Base-by-base conservation (phyloP, 2,113 vertebrate genomes). In the Dissostichus mawsoni region DNA sequence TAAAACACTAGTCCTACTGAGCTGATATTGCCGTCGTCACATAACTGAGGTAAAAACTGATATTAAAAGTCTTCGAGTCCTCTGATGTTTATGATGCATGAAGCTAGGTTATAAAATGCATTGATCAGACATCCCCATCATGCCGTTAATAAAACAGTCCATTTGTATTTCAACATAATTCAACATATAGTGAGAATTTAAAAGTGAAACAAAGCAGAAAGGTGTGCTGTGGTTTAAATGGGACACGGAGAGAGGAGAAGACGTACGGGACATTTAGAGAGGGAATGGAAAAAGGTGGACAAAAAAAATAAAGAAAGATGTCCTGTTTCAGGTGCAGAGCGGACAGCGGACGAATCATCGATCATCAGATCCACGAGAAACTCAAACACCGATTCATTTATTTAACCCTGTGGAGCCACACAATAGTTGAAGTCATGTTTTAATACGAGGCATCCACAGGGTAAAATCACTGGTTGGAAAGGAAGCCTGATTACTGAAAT, bases 161-260 rank as follows among this genome's bases (percentile, higher is more conserved):
- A 44, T 33, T 6, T 62, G 11, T 55, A 25, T 25, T 57, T 25
- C 20, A 69, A 33, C 1, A 58, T 52, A 16, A 57, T 59, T n/a
- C 0, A 72, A 69, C 17, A 71, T 0, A 11, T 5, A 47, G 51
- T 74, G 63, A 74, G 44, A 48, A 57, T 59, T 25, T 12, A 14
- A 47, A 72, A 52, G 52, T 44, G 55, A 0, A 14, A 69, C 36
- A 6, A 81, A 76, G 68, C 33, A 77, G 36, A 76, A 76, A 65
- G 74, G 83, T 87, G 84, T 84, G 77, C 81, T 80, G 80, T 83
- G 84, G 81, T 75, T 57, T 77, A 52, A 89, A 92, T 84, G 69
- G 87, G 50, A 83, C 58, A 29, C 29, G 4, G 29, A n/a, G 57
- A 18, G 20, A 44, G 74, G 29, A 81, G 29, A 74, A 81, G 61